Conservation (phyloP, 2,113 vertebrate species). For the Triplophysa rosa region DNA sequence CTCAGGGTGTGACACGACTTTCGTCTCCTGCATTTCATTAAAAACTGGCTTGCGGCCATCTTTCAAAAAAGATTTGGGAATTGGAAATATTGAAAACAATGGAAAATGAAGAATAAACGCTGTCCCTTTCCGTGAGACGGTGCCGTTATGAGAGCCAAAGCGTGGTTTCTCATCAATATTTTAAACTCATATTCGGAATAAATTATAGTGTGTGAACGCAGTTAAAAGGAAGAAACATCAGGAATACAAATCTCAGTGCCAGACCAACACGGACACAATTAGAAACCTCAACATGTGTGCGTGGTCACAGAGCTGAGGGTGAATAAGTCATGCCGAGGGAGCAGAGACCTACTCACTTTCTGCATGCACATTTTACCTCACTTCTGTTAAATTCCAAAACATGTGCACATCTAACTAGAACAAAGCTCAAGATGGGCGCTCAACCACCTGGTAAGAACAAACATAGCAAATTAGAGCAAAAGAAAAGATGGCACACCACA, state of each 20-base stretch:
- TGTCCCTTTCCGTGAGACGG: constrained; percentile 52
- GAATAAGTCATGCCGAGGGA: not conserved
- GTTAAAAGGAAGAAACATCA: not conserved
- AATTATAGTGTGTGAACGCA: not conserved
- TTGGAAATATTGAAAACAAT: constrained; percentile 49
- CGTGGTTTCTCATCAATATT: not conserved
- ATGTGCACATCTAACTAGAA: too few species aligned
- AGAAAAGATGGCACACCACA: too few species aligned
- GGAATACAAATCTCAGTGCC: not conserved
- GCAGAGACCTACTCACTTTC: not conserved
- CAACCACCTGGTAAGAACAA: too few species aligned
- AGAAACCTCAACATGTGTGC: not conserved
- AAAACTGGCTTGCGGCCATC: constrained; percentile 40
- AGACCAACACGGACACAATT: not conserved
- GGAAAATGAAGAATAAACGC: constrained; percentile 38
- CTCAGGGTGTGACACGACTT: constrained; percentile 29
- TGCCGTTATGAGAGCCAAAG: constrained; percentile 25
- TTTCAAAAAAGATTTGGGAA: constrained; percentile 43
- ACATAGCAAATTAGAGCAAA: too few species aligned
- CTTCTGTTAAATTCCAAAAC: too few species aligned
- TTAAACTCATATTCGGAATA: constrained; percentile 10
- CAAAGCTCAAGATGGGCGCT: too few species aligned
- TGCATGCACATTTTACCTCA: too few species aligned
- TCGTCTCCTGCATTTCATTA: constrained; percentile 62
- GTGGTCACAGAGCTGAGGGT: not conserved